Evolutionary conservation across 2,113 vertebrate species (phyloP).

Genomic region (Oostethus manadensis): DNA sequence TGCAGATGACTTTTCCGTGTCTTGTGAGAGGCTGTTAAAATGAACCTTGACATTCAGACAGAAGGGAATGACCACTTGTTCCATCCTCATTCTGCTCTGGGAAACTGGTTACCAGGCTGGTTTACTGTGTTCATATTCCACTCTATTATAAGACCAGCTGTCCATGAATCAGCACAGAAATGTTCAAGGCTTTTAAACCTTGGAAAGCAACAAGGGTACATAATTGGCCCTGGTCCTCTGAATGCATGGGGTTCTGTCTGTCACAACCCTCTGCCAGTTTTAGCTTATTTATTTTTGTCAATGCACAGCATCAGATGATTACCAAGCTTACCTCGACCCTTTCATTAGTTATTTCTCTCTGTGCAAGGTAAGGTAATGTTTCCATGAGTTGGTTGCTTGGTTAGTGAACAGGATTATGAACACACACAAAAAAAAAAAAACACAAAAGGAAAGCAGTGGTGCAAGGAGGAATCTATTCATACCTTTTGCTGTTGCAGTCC

Average conservation of each 20-base stretch:
- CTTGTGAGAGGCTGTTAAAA: constrained; percentile 12
- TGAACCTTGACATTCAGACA: constrained; percentile 31
- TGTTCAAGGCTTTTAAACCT: background rate
- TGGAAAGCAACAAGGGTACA: background rate
- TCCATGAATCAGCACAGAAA: background rate
- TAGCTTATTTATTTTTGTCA: background rate
- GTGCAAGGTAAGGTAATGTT: no score
- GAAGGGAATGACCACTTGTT: constrained; percentile 9
- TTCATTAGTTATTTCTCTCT: background rate
- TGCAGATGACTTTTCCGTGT: background rate
- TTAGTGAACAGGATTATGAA: no score
- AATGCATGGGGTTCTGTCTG: background rate
- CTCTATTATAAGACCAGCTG: constrained; percentile 5
- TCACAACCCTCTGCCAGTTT: background rate
- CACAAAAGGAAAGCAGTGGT: no score
- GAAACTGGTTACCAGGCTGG: constrained; percentile 7
- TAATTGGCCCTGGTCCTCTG: background rate
- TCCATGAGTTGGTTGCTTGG: no score
- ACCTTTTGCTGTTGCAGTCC: background rate
- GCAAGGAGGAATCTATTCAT: background rate
- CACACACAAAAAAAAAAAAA: no score
- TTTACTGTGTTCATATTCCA: constrained; percentile 9
- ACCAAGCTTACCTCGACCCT: background rate
- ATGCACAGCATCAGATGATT: background rate
- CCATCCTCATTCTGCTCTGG: constrained; percentile 3